These are phyloP conservation scores for Bufo gargarizans DNA, from an alignment of 2,113 vertebrate genomes.

Conservation along the genomic window DNA sequence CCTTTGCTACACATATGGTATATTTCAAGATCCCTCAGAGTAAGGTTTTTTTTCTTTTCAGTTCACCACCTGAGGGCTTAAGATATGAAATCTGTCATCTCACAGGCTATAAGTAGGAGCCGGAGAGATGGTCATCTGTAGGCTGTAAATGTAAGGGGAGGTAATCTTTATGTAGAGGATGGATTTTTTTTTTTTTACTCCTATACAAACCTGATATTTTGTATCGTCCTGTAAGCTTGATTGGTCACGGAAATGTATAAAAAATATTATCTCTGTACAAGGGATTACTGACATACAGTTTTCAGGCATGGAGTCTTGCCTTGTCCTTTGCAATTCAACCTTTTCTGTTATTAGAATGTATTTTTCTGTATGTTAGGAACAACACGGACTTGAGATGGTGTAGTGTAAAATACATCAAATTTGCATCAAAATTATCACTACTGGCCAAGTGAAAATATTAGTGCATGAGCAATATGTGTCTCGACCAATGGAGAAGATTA, in stretches of 20 bases:
- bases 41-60: neutral
- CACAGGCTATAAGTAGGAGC: neutral
- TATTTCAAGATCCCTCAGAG: neutral
- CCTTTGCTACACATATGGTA: neutral
- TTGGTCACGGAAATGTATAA: neutral
- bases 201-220: conserved; percentile 1
- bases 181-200: neutral
- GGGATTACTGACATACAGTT: conserved; percentile 17
- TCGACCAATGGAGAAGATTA: no score
- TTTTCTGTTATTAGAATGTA: neutral
- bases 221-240: neutral
- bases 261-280: neutral
- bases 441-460: no score
- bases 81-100: conserved; percentile 24
- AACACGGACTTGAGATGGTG: neutral
- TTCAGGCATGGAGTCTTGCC: neutral
- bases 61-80: conserved; percentile 28
- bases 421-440: no score
- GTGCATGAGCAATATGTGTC: no score
- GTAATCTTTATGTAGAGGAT: conserved; percentile 12
- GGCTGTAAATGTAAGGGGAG: neutral
- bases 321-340: neutral
- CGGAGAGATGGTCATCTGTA: neutral
- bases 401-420: no score
- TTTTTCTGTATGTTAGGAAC: neutral